Evolutionary conservation across 2,888 invertebrate species (phyloP), one percentile per base, ranked within the genome.

Genomic region (Cyrtodaria siliqua): DNA sequence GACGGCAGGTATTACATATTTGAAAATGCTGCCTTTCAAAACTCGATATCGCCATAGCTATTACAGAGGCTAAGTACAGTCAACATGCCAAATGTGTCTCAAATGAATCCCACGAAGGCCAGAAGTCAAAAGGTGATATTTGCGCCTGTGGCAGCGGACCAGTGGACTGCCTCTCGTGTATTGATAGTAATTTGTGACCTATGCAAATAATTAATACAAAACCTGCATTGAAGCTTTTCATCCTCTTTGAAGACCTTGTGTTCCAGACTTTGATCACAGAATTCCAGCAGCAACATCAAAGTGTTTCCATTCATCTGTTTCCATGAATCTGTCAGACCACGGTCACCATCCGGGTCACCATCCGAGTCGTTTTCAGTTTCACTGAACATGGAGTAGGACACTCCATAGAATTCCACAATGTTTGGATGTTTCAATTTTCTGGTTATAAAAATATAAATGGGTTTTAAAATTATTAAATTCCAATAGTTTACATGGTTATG

Each of bases 391-490:
- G 79, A 71, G 40, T 82, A 78, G 16, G 80, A 79, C 6, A 88
- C 81, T 2, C 91, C 91, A 42, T 79, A 83, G 66, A 88, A 85
- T 49, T 79, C 59, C 4, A 91, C 85, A 18, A 90, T 88, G 71
- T 91, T 88, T 16, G 56, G 42, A 68, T 91, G 89, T 6, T 78
- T 55, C 18, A 90, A 55, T 40, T 83, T 83, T 50, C 91, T 91
- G 78, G n/a, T 57, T 69, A 42, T 2, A 38, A 38, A 38, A 38
- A 38, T 16, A 53, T 42, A 18, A 23, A 20, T 29, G 18, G 40
- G 20, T 24, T 24, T 14, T 1, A 52, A 24, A 52, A 24, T 23
- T 52, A 23, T 52, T 23, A 20, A 52, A 52, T 20, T 16, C 4
- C 24, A n/a, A n/a, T n/a, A n/a, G n/a, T n/a, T n/a, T n/a, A n/a